phyloP scores from a whole-genome alignment of 2,888 invertebrate species.

The Melinaea menophilus region DNA sequence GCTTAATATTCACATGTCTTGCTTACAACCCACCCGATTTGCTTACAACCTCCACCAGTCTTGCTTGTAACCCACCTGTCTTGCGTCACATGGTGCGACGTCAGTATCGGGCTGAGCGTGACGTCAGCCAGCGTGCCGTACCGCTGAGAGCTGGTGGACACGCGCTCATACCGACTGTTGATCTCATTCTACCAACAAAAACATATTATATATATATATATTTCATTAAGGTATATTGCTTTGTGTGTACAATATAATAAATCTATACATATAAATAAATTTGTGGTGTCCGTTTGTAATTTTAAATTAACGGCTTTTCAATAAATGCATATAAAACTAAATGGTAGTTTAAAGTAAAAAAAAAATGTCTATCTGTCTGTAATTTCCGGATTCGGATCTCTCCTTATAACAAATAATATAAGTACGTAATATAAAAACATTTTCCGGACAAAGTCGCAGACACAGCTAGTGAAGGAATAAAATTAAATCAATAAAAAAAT shows the following conservation, averaged over 20 bases:
- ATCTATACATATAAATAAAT: too few species aligned
- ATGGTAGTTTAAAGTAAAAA: too few species aligned
- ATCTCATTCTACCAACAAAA: conserved; percentile 64
- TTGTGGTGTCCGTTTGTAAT: too few species aligned
- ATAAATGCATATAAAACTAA: not conserved
- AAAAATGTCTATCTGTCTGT: too few species aligned
- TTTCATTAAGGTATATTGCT: not conserved
- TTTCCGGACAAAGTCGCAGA: conserved; percentile 27
- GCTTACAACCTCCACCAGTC: too few species aligned
- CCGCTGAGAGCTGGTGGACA: conserved; percentile 58
- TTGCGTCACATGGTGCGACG: conserved; percentile 54
- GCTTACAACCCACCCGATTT: too few species aligned
- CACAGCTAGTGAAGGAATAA: not conserved
- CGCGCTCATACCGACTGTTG: conserved; percentile 72
- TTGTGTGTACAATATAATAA: not conserved
- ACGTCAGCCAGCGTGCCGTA: conserved; percentile 61
- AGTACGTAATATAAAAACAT: conserved; percentile 39
- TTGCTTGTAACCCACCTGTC: conserved; percentile 50
- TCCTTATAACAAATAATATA: too few species aligned
- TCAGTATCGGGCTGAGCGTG: conserved; percentile 63
- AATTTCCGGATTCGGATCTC: too few species aligned
- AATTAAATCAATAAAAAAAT: too few species aligned
- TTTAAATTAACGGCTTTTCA: not conserved
- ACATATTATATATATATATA: not conserved
- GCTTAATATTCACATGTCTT: too few species aligned